A percentile compares a stretch with the other conserved stretches of the same genome.
These are phyloP conservation scores for Hipposideros armiger DNA, from an alignment of 2,113 vertebrate species.

Conservation along the genomic window DNA sequence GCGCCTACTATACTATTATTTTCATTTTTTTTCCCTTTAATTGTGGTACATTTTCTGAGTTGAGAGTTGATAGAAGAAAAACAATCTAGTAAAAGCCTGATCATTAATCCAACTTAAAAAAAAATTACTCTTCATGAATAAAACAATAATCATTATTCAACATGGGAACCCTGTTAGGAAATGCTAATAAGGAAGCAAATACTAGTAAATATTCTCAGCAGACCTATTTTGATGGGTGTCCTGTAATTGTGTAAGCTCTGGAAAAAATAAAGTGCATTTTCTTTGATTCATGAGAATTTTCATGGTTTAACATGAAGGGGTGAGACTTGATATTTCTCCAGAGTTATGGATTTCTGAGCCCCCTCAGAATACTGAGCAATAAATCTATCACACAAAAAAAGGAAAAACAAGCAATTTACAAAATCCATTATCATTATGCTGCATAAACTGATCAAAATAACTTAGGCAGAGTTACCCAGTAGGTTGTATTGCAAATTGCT, in stretches of 20 bases:
- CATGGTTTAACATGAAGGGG: constrained; percentile 4
- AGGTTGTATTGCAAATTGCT: constrained; percentile 75
- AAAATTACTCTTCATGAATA: neutral
- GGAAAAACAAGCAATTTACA: constrained; percentile 66
- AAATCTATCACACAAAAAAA: constrained; percentile 66
- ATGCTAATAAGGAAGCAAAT: neutral
- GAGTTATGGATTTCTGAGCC: constrained; percentile 17
- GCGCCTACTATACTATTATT: neutral
- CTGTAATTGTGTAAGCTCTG: neutral
- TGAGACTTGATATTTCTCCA: constrained; percentile 19
- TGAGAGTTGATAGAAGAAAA: neutral
- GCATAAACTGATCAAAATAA: constrained; percentile 74
- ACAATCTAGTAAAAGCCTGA: neutral
- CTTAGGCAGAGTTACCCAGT: constrained; percentile 68
- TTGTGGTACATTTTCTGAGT: neutral
- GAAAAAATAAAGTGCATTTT: neutral
- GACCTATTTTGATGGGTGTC: neutral
- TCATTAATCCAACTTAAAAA: neutral
- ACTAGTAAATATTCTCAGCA: neutral
- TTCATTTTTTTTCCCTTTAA: constrained; percentile 12
- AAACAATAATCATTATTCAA: neutral
- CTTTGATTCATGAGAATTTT: neutral
- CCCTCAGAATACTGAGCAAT: neutral
- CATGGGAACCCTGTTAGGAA: neutral
- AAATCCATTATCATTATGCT: constrained; percentile 68